Conservation (phyloP, 2,113 vertebrate genomes). For the Pterophyllum scalare region DNA sequence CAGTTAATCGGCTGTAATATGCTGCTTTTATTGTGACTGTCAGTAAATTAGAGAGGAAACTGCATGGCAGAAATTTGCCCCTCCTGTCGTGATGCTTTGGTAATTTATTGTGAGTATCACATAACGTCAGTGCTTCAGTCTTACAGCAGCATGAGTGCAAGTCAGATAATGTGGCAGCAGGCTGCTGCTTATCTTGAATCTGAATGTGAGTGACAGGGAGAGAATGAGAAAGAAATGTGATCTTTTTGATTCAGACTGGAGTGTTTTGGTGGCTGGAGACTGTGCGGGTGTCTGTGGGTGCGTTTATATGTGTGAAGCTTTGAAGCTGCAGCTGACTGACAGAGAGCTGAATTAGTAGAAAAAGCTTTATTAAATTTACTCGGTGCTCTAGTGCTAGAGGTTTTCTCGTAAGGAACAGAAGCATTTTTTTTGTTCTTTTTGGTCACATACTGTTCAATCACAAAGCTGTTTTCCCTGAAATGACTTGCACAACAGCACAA, state of each 20-base stretch:
- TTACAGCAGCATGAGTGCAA: neutral
- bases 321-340: neutral
- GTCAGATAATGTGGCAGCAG: neutral
- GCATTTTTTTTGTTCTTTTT: neutral
- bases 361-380: neutral
- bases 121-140: neutral
- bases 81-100: neutral
- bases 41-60: neutral
- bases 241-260: neutral
- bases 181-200: neutral
- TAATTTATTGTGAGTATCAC: neutral
- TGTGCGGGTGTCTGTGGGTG: neutral
- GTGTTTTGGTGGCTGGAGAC: neutral
- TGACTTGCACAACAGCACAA: neutral
- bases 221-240: neutral
- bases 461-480: neutral
- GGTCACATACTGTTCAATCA: neutral
- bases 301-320: neutral
- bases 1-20: neutral
- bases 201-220: neutral
- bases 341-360: neutral
- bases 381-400: neutral
- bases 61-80: neutral
- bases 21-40: neutral
- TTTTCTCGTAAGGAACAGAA: neutral